These are phyloP conservation scores for Silurus glanis DNA, from an alignment of 2,113 vertebrate species.

Conservation along the genomic window DNA sequence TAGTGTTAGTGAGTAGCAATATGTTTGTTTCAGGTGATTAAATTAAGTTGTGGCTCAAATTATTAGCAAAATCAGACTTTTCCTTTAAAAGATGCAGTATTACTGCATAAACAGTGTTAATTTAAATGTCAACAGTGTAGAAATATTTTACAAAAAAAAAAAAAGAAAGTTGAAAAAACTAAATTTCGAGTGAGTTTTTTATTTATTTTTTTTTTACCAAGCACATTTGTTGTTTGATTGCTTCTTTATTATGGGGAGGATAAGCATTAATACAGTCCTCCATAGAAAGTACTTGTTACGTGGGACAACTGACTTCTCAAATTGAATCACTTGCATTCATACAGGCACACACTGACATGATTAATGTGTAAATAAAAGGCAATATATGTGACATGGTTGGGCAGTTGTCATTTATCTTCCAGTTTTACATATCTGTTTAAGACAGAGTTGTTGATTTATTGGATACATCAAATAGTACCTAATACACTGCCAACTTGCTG, in stretches of 20 bases:
- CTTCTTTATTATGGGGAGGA: constrained; percentile 29
- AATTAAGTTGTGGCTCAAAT: constrained; percentile 34
- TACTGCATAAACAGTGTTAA: constrained; percentile 26
- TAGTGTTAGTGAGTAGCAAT: not conserved
- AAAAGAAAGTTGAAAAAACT: constrained; percentile 49
- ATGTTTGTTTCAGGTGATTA: constrained; percentile 25
- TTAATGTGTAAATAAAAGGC: constrained; percentile 24
- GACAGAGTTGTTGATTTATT: constrained; percentile 5
- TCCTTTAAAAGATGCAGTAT: constrained; percentile 25
- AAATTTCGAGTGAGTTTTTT: constrained; percentile 37
- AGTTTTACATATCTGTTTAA: not conserved
- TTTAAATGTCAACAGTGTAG: constrained; percentile 42
- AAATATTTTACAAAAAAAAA: constrained; percentile 55
- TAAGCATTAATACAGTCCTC: constrained; percentile 31
- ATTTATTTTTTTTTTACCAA: constrained; percentile 37
- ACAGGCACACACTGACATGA: constrained; percentile 18
- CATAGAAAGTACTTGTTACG: constrained; percentile 22
- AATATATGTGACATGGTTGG: not conserved
- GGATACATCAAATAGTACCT: not conserved
- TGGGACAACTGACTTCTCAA: constrained; percentile 39
- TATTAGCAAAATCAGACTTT: constrained; percentile 26
- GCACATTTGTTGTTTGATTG: constrained; percentile 39
- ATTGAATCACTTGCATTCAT: not conserved
- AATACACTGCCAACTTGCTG: not conserved
- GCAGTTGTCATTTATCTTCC: constrained; percentile 15